Evolutionary conservation across 1,140 invertebrate genomes (phyloP).

Genomic region (Trichonephila inaurata): DNA sequence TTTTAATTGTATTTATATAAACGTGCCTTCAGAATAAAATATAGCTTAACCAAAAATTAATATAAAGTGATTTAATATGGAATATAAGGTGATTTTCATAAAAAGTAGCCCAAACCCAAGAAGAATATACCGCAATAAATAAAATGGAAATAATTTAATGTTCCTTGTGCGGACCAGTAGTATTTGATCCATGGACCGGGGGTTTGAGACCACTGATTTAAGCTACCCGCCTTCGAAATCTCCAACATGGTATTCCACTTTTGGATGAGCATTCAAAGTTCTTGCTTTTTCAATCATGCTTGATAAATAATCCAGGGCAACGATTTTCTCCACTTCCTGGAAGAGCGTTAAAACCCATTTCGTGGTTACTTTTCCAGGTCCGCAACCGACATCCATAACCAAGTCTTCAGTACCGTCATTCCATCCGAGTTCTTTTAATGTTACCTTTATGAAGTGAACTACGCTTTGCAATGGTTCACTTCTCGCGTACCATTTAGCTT

Average conservation of each 20-base stretch:
- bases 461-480: not conserved
- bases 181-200: too few relatives aligned
- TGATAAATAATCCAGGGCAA: not conserved
- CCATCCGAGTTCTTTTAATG: not conserved
- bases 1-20: too few relatives aligned
- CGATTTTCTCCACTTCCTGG: not conserved
- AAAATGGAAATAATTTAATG: too few relatives aligned
- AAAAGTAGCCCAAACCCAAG: too few relatives aligned
- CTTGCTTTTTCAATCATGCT: not conserved
- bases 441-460: not conserved
- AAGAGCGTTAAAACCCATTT: not conserved
- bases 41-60: too few relatives aligned
- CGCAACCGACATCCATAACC: constrained; percentile 8
- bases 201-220: too few relatives aligned
- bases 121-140: too few relatives aligned
- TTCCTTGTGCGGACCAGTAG: too few relatives aligned
- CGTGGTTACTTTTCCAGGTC: not conserved
- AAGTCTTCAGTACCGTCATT: not conserved
- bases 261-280: not conserved
- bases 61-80: too few relatives aligned
- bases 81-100: too few relatives aligned
- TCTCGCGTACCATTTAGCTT: not conserved
- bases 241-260: not conserved
- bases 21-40: too few relatives aligned
- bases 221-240: not conserved